These are phyloP conservation scores for Ptychadena robeensis DNA, from an alignment of 2,797 vertebrate species.

Conservation along the genomic window DNA sequence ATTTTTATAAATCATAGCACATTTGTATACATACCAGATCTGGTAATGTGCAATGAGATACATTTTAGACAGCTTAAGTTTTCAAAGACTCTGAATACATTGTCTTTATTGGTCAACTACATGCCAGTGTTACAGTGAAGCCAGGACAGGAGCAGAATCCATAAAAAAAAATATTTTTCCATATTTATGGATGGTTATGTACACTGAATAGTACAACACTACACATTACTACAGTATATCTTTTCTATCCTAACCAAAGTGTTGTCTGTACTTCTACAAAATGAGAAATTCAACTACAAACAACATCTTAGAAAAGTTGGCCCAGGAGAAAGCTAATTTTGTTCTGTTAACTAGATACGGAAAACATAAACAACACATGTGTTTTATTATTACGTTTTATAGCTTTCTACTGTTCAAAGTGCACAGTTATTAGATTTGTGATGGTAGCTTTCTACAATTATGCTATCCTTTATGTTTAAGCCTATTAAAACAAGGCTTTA, in stretches of 20 bases:
- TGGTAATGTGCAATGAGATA: too few species aligned
- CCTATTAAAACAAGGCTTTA: constrained; percentile 51
- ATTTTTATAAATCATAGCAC: too few species aligned
- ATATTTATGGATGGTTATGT: neutral
- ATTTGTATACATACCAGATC: too few species aligned
- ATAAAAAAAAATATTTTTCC: too few species aligned
- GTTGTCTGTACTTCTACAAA: neutral
- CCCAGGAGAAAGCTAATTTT: neutral
- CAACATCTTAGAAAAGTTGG: neutral
- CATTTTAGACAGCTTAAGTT: too few species aligned
- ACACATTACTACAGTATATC: neutral
- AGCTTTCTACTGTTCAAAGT: constrained; percentile 45
- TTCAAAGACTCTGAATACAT: too few species aligned
- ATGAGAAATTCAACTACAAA: neutral
- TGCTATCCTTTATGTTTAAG: constrained; percentile 8
- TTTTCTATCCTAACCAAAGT: neutral
- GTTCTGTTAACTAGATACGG: neutral
- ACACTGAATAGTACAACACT: neutral
- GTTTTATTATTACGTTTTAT: constrained; percentile 54
- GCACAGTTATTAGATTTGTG: constrained; percentile 34
- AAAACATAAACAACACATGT: constrained; percentile 28
- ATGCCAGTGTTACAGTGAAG: too few species aligned
- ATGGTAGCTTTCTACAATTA: constrained; percentile 38
- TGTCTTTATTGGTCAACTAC: too few species aligned
- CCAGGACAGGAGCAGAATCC: too few species aligned